A percentile compares a stretch with the other conserved stretches of the same genome.
Evolutionary conservation across 2,888 invertebrate species (phyloP).

Genomic region (Exocentrus adspersus): DNA sequence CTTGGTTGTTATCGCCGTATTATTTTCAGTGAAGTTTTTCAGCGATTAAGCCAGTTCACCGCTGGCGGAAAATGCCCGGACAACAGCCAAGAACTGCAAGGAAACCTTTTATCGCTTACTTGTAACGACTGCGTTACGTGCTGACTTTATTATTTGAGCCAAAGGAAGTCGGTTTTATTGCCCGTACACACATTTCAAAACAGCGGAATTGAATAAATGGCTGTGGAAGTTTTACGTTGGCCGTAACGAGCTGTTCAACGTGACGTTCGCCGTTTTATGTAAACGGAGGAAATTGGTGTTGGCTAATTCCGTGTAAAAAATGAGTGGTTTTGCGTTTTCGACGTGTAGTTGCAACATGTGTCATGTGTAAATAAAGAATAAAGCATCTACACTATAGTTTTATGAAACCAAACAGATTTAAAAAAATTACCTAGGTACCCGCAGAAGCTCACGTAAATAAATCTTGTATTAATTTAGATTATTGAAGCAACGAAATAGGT

Average conservation of each 20-base stretch:
- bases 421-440: no score
- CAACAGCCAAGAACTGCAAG: constrained; percentile 21
- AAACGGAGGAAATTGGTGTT: constrained; percentile 1
- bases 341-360: background rate
- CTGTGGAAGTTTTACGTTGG: constrained; percentile 1
- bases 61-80: no score
- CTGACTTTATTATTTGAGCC: constrained; percentile 21
- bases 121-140: constrained; percentile 33
- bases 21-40: no score
- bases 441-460: no score
- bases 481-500: no score
- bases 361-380: no score
- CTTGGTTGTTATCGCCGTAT: no score
- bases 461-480: no score
- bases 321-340: background rate
- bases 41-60: no score
- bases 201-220: constrained; percentile 3
- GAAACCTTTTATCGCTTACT: constrained; percentile 37
- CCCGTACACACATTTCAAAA: constrained; percentile 5
- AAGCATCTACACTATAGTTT: no score
- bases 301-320: background rate
- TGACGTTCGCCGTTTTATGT: background rate
- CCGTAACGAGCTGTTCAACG: background rate
- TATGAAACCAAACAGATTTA: no score
- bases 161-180: constrained; percentile 14